phyloP scores from a whole-genome alignment of 2,113 vertebrate genomes.

The Bostrychus sinensis region DNA sequence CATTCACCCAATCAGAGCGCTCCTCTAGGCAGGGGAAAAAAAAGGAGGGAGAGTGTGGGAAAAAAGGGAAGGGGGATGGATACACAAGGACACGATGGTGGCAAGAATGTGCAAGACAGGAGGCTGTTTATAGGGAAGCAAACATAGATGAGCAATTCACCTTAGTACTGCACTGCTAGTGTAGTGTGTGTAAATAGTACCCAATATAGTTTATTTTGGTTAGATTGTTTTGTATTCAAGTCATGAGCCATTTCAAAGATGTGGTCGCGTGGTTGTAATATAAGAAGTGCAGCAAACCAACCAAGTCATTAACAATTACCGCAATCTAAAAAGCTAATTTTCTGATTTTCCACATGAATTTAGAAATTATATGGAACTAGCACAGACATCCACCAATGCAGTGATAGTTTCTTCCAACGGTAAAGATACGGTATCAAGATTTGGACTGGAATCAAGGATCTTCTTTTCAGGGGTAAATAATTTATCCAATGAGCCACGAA shows the following conservation, averaged over 20 bases:
- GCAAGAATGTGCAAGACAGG: conserved; percentile 41
- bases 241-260: background rate
- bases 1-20: conserved; percentile 64
- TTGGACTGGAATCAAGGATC: too few species aligned
- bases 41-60: conserved; percentile 63
- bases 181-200: conserved; percentile 1
- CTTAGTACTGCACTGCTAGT: background rate
- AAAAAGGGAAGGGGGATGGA: conserved; percentile 52
- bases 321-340: too few species aligned
- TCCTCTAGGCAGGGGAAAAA: conserved; percentile 47
- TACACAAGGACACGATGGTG: conserved; percentile 40
- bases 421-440: too few species aligned
- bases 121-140: conserved; percentile 23
- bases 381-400: too few species aligned
- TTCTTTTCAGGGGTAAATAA: too few species aligned
- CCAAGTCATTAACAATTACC: too few species aligned
- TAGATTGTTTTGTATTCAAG: background rate
- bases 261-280: too few species aligned
- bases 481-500: too few species aligned
- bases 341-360: too few species aligned
- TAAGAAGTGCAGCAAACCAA: too few species aligned
- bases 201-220: background rate
- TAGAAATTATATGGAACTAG: too few species aligned
- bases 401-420: too few species aligned
- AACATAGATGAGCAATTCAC: conserved; percentile 19